Evolutionary conservation across 2,888 invertebrate genomes (phyloP), one percentile per base, ranked within the genome.

Genomic region (Xylota segnis): DNA sequence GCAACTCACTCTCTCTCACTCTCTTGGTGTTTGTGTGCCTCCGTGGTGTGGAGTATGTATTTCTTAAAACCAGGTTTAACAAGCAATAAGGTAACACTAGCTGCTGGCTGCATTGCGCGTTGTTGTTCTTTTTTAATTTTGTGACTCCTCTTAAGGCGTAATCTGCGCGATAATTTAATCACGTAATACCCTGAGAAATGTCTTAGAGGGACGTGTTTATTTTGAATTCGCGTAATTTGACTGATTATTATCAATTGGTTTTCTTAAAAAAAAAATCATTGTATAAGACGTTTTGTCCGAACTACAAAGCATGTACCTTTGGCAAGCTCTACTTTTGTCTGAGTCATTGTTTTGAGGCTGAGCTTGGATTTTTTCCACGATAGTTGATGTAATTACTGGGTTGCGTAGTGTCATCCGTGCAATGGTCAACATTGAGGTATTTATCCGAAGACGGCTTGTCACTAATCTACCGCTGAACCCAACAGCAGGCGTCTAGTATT

Each of bases 181-280:
- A 83, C 83, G 83, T 83, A 83, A 83, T 72, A 61, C 27, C 29
- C 43, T 71, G 66, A 72, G 65, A 77, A 66, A 83, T 72, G 45
- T 72, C 71, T 77, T 50, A 59, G 66, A 59, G 56, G 52, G 16
- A 65, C 82, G 77, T 76, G 75, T 63, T 75, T 56, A 34, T 59
- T 59, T 75, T 54, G 47, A 29, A 70, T 43, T 52, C 54, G 59
- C 47, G 70, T 76, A 75, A 63, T 58, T 70, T 37, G 63, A 43
- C 40, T 61, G 61, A 61, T 61, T 61, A 71, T 56, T 58, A 65
- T 63, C 61, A 78, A 78, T 65, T 72, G 63, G 47, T 65, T 79
- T 78, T 56, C 68, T 43, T 14, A 29, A 56, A 50, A 65, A 32
- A 14, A 65, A 37, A 37, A 10, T 65, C 32, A 34, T 65, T 47